These are phyloP conservation scores for Psilopogon haemacephalus DNA, from an alignment of 2,113 vertebrate species.

Conservation along the genomic window DNA sequence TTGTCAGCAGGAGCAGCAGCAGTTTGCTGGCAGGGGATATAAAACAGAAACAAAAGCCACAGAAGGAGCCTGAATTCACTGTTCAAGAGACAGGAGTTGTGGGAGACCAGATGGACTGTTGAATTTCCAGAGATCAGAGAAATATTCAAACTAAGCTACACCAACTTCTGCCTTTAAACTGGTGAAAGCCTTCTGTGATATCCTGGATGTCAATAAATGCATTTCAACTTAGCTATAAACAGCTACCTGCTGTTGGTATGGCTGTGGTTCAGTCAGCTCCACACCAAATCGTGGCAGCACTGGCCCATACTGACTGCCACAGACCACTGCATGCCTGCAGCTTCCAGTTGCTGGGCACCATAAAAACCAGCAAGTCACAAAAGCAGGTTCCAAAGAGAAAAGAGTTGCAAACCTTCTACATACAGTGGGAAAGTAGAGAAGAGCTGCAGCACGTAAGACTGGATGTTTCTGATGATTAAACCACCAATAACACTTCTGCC, in stretches of 20 bases:
- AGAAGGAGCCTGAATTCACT: neutral
- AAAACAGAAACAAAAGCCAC: neutral
- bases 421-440: neutral
- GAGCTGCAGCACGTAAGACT: neutral
- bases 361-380: neutral
- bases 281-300: neutral
- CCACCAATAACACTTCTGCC: neutral
- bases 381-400: neutral
- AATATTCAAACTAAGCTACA: neutral
- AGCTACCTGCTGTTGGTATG: rapidly evolving
- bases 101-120: neutral
- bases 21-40: neutral
- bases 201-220: neutral
- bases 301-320: neutral
- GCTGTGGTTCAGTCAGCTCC: neutral
- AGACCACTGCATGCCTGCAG: neutral
- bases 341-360: neutral
- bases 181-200: neutral
- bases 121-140: neutral
- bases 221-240: neutral
- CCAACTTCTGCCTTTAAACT: neutral
- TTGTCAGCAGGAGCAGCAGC: neutral
- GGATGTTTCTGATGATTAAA: neutral
- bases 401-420: neutral
- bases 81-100: neutral